These are phyloP conservation scores for Siniperca undulata DNA, from an alignment of 2,797 vertebrate species.

Conservation along the genomic window DNA sequence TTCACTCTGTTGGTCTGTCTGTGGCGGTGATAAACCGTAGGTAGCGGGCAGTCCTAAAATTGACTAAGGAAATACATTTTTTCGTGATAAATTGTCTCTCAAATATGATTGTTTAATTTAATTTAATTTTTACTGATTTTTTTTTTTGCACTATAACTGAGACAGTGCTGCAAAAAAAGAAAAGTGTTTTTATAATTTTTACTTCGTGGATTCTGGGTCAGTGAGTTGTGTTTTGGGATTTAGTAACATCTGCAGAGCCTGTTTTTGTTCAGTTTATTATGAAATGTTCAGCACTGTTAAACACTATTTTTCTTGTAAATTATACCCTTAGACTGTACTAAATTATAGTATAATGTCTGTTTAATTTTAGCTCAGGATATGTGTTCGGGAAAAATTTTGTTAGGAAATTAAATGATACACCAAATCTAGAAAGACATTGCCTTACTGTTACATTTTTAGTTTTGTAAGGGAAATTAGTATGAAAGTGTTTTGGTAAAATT, in stretches of 20 bases:
- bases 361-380: conserved; percentile 4
- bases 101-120: background rate
- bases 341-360: conserved; percentile 2
- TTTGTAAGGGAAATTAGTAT: conserved; percentile 8
- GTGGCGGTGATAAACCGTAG: conserved; percentile 59
- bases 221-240: conserved; percentile 12
- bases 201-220: background rate
- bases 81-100: background rate
- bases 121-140: background rate
- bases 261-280: conserved; percentile 14
- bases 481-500: conserved; percentile 11
- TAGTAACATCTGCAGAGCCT: background rate
- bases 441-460: background rate
- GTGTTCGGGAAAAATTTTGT: background rate
- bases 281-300: background rate
- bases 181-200: conserved; percentile 1
- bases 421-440: background rate
- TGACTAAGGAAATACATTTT: conserved; percentile 32
- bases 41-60: conserved; percentile 35
- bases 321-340: background rate
- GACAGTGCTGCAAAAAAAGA: background rate
- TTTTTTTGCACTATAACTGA: background rate
- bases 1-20: conserved; percentile 67
- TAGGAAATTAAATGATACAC: conserved; percentile 14
- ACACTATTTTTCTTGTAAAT: conserved; percentile 14